Evolutionary conservation across 2,797 vertebrate genomes (phyloP), one percentile per base, ranked within the genome.

Genomic region (Nannoperca obscura): DNA sequence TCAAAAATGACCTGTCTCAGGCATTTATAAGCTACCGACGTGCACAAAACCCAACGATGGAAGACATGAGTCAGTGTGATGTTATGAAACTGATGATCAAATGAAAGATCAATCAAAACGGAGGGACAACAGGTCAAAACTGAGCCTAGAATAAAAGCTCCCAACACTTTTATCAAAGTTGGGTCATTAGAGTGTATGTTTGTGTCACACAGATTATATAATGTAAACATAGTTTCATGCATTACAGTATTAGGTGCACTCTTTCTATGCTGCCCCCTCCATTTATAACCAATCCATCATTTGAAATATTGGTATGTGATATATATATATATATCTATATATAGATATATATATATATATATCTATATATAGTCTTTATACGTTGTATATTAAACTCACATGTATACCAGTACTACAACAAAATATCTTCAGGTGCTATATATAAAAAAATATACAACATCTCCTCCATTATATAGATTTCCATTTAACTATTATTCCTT

Each of bases 401-500:
- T 82, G 84, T 92, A 92, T 76, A 93, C 83, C 83, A 88, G 85
- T 90, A 93, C 91, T 93, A 94, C 91, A 86, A 93, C 93, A 95
- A 95, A 95, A 95, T 95, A 95, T 91, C 85, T 91, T 86, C 85
- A 89, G 87, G 83, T 93, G 93, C 92, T 93, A 92, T 90, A 90
- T 93, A 92, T 92, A 92, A 64, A 94, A 94, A 93, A 93, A 94
- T 94, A 95, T 93, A 94, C 91, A 95, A 91, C 91, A 90, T 94
- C 87, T 94, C 91, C 91, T 93, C 89, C 86, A 69, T 93, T 89
- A 92, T 91, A 95, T 90, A 93, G 92, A 93, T 93, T 90, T 92
- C 83, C 83, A 80, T 92, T 92, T 73, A 71, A 85, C 84, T 87
- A 77, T 88, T 82, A 86, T 86, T 92, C 73, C 76, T 87, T 79